These are phyloP conservation scores for Mixornis gularis DNA, from an alignment of 2,113 vertebrate genomes.

Conservation along the genomic window DNA sequence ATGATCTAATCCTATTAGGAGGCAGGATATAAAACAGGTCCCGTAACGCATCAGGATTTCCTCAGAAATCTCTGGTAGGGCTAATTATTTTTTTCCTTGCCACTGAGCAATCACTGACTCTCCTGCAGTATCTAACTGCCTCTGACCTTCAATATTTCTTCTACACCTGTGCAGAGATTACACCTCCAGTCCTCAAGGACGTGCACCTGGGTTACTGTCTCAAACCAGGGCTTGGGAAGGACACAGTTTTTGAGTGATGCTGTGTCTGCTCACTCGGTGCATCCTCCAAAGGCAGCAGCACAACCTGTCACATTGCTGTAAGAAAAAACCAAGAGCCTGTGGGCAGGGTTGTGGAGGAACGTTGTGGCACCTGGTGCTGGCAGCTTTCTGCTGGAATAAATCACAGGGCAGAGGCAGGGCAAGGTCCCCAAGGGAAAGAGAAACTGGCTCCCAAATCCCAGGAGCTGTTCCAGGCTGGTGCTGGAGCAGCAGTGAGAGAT, in stretches of 20 bases:
- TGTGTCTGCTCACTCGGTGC: neutral
- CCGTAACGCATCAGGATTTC: neutral
- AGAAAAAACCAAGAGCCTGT: neutral
- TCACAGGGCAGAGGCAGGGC: neutral
- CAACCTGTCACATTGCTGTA: neutral
- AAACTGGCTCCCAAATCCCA: neutral
- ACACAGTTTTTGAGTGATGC: neutral
- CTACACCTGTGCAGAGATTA: neutral
- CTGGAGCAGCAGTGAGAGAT: neutral
- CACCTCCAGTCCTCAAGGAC: neutral
- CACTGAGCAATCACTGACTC: neutral
- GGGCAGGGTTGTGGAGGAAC: neutral
- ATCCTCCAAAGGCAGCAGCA: neutral
- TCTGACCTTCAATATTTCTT: slow-evolving; percentile 6
- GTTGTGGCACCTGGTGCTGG: neutral
- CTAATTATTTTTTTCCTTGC: slow-evolving; percentile 41
- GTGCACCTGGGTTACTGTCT: neutral
- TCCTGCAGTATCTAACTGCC: neutral
- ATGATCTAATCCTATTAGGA: slow-evolving; percentile 32
- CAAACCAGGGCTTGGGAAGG: neutral
- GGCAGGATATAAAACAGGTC: slow-evolving; percentile 51
- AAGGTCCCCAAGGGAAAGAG: neutral
- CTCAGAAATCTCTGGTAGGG: slow-evolving; percentile 34
- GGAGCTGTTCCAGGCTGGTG: neutral
- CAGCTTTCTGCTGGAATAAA: neutral